A percentile compares a stretch with the other conserved stretches of the same genome.
phyloP scores from a whole-genome alignment of 2,797 vertebrate species.

The Pseudocheirus occidentalis region DNA sequence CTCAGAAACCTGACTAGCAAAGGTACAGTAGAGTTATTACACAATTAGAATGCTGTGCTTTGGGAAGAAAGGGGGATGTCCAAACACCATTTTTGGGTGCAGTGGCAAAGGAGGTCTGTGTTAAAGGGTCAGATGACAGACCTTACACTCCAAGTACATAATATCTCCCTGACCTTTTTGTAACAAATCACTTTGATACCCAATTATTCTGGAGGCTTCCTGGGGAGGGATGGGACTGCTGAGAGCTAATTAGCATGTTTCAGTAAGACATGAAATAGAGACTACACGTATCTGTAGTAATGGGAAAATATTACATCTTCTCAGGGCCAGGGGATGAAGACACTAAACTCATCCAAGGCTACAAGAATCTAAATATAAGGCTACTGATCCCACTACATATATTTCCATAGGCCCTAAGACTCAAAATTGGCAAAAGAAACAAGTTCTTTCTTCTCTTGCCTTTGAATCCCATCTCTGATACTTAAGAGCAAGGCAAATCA shows the following conservation, averaged over 20 bases:
- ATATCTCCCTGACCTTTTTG: conserved; percentile 26
- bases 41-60: background rate
- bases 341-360: background rate
- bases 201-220: conserved; percentile 33
- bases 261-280: background rate
- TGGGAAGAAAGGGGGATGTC: background rate
- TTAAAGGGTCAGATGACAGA: conserved; percentile 46
- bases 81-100: background rate
- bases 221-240: background rate
- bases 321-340: background rate
- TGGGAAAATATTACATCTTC: background rate
- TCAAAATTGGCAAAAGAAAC: background rate
- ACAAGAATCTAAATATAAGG: background rate
- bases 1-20: background rate
- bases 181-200: conserved; percentile 27
- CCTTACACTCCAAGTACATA: background rate
- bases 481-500: background rate
- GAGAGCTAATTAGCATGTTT: conserved; percentile 34
- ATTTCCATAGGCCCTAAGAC: background rate
- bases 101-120: background rate
- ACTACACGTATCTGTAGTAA: background rate
- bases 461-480: background rate
- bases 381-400: background rate
- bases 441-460: background rate
- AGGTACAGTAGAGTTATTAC: background rate